Evolutionary conservation across 2,888 invertebrate genomes (phyloP), one percentile per base, ranked within the genome.

Genomic region (Drosophila neonasuta): DNA sequence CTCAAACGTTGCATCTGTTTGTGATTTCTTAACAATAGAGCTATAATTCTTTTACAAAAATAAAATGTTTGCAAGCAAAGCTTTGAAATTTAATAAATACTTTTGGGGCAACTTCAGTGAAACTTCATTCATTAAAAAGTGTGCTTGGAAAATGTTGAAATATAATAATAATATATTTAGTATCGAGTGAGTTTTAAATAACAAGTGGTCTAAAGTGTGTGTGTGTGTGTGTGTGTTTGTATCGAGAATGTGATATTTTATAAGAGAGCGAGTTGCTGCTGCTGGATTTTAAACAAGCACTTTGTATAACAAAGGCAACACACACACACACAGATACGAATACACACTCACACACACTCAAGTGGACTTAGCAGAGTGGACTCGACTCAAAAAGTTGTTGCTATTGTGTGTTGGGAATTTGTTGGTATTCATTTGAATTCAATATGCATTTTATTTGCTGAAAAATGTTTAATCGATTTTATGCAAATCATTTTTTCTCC

Each of bases 381-480:
- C 42, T 54, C n/a, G n/a, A 44, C 42, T 54, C 42, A 17, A 20
- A 54, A 54, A 32, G 54, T 44, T 32, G 32, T 36, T 15, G 17
- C 39, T 15, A 41, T 29, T 39, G 39, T 44, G 44, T 34, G n/a
- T 55, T 10, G 48, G 50, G 48, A 20, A 20, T 55, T 69, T 61
- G 59, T 63, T 64, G 68, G 45, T 66, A 72, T 74, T 71, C 68
- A 66, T 72, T 71, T 68, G 51, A 69, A 71, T 80, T 80, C 68
- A 62, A 70, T 70, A 74, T 80, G 85, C 79, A 84, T 86, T 81
- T 86, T 71, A 74, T 83, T 82, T 77, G 71, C 48, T 54, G 52
- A 69, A 77, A 34, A 74, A 86, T 87, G 66, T 56, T 72, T 83
- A 83, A 82, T 82, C 86, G 81, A 82, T 87, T 87, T 82, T 82